A percentile compares a stretch with the other conserved stretches of the same genome.
Evolutionary conservation across 2,888 invertebrate genomes (phyloP).

Genomic region (Perizoma flavofasciatum): DNA sequence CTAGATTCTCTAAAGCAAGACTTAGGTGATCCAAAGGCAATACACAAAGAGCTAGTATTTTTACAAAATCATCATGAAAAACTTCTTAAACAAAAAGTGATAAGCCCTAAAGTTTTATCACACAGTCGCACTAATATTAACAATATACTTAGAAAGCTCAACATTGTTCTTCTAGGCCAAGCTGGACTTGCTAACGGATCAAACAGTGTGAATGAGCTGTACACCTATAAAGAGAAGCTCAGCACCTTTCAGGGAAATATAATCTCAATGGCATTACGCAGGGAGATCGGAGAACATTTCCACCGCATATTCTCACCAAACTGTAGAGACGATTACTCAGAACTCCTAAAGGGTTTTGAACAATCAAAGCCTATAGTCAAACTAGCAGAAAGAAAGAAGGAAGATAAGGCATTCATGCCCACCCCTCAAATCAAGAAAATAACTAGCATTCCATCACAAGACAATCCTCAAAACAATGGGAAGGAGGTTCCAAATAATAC

Average conservation of each 20-base stretch:
- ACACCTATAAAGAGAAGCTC: slow-evolving; percentile 61
- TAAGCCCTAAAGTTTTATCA: slow-evolving; percentile 58
- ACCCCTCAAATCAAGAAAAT: slow-evolving; percentile 43
- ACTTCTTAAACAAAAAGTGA: slow-evolving; percentile 60
- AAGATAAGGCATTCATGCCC: slow-evolving; percentile 45
- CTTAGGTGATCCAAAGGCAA: slow-evolving; percentile 76
- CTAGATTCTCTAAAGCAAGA: slow-evolving; percentile 68
- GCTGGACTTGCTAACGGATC: slow-evolving; percentile 82
- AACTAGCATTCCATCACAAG: slow-evolving; percentile 47
- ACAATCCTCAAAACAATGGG: slow-evolving; percentile 24
- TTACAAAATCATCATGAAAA: slow-evolving; percentile 73
- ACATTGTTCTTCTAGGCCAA: slow-evolving; percentile 85
- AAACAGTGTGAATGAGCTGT: slow-evolving; percentile 70
- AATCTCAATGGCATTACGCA: slow-evolving; percentile 67
- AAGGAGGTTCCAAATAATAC: slow-evolving; percentile 24
- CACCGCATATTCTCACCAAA: slow-evolving; percentile 77
- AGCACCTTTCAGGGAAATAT: slow-evolving; percentile 55
- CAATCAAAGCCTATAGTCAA: slow-evolving; percentile 36
- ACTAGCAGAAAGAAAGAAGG: slow-evolving; percentile 46
- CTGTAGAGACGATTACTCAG: slow-evolving; percentile 67
- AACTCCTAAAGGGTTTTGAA: slow-evolving; percentile 62
- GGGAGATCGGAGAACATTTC: slow-evolving; percentile 79
- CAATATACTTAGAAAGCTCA: slow-evolving; percentile 73
- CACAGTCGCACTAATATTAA: slow-evolving; percentile 71
- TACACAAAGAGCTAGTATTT: slow-evolving; percentile 70